Base-by-base conservation (phyloP, 2,113 vertebrate species). In the Notothenia rossii region DNA sequence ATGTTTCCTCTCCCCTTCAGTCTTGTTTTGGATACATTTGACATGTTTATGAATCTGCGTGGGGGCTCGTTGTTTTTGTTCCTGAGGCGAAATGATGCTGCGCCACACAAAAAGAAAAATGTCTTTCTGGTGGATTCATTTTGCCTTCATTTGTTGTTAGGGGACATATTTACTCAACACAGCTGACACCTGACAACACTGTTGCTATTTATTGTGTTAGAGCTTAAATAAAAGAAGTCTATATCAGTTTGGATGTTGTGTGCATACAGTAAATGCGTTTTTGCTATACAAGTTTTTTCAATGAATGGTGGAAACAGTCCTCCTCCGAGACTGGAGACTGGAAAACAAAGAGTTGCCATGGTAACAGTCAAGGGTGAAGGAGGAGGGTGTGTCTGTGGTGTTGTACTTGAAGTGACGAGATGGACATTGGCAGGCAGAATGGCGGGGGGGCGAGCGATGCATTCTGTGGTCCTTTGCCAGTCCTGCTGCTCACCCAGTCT, bases 321-420 rank as follows among this genome's bases (percentile, higher is more conserved):
- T 85, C 70, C 82, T 82, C 50, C 73, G 79, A 88, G 68, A 62
- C 82, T 83, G 76, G 11, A 36, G 33, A 25, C 72, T 83, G 62
- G 69, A 84, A 90, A 93, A 93, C 89, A 90, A 91, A 87, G 83
- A 61, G 85, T 92, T 86, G 48, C 84, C 79, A 87, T 93, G 83
- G 92, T 77, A 87, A 94, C 91, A 86, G 89, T 86, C 84, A 79
- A 82, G 88, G 79, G 78, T 90, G 85, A 91, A 87, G 86, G 86
- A 91, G 87, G 88, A 90, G 86, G 88, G 90, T 87, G 87, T 90
- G 83, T 82, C 86, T 66, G 75, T 78, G 68, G 73, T 7, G 65
- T 69, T 83, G 81, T 82, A 84, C 83, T 68, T 81, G 67, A 85
- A 83, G 85, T 77, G 81, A 77, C 36, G 64, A 83, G 86, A 82